Percentiles rank a stretch among this genome's conserved stretches.
Evolutionary conservation across 2,113 vertebrate genomes (phyloP).

Genomic region (Pseudopodoces humilis): DNA sequence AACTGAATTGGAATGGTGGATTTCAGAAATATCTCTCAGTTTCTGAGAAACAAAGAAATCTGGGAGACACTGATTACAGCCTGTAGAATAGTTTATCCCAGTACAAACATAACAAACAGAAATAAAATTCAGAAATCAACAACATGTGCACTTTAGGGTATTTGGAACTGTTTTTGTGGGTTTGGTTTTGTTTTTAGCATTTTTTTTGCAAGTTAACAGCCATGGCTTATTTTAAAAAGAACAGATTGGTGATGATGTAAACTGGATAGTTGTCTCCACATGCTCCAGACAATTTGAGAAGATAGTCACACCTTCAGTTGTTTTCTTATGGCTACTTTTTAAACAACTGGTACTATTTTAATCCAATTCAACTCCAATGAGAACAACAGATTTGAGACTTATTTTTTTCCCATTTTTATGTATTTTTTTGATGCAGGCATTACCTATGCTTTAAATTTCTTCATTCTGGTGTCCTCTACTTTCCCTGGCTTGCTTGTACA

Average conservation of each 20-base stretch:
- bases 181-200: neutral
- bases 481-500: neutral
- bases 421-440: neutral
- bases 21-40: slow-evolving; percentile 2
- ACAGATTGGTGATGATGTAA: neutral
- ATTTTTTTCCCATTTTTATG: neutral
- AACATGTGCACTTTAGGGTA: neutral
- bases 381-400: neutral
- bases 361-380: neutral
- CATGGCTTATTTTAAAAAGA: neutral
- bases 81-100: neutral
- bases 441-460: neutral
- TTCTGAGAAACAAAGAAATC: neutral
- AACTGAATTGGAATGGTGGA: neutral
- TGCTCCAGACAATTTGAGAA: neutral
- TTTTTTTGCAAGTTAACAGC: neutral
- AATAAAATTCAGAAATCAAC: neutral
- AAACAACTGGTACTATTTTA: neutral
- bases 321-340: neutral
- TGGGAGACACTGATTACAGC: neutral
- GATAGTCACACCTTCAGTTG: neutral
- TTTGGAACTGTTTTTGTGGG: neutral
- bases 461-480: neutral
- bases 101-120: neutral
- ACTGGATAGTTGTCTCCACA: neutral